A percentile compares a stretch with the other conserved stretches of the same genome.
Conservation (phyloP, 2,113 vertebrate genomes). For the Shinisaurus crocodilurus region DNA sequence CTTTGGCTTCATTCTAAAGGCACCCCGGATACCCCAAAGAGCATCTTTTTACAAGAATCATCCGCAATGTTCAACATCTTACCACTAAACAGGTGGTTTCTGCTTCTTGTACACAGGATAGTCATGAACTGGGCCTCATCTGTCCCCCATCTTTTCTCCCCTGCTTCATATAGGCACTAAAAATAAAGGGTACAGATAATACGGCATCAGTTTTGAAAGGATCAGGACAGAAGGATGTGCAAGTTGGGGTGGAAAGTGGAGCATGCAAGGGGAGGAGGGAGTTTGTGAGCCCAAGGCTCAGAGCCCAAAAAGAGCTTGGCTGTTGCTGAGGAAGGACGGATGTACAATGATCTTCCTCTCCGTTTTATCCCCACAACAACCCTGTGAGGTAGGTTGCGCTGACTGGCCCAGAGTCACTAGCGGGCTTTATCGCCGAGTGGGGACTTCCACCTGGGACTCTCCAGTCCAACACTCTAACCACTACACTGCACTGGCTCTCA, state of each 20-base stretch:
- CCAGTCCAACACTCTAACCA: too few relatives aligned
- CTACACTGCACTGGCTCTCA: too few relatives aligned
- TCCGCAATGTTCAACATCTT: conserved; percentile 17
- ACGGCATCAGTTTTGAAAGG: neutral
- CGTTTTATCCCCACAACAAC: too few relatives aligned
- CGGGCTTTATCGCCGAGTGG: too few relatives aligned
- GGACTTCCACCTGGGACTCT: too few relatives aligned
- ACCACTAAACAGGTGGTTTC: conserved; percentile 89
- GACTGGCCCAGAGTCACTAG: too few relatives aligned
- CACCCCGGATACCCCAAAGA: neutral
- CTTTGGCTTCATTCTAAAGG: neutral
- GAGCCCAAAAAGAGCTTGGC: neutral
- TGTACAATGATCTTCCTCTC: too few relatives aligned
- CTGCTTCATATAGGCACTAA: conserved; percentile 93
- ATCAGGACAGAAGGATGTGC: fast-evolving
- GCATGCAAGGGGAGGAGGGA: neutral
- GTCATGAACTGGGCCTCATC: conserved; percentile 93
- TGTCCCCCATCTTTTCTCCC: conserved; percentile 94
- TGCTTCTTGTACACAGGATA: conserved; percentile 91
- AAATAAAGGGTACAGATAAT: conserved; percentile 29
- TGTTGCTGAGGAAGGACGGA: neutral
- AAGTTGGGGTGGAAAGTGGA: too few relatives aligned
- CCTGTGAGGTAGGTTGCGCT: neutral
- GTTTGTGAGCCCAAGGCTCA: neutral
- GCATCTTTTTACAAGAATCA: neutral